Base-by-base conservation (phyloP, 1,140 invertebrate genomes). In the Oncopeltus fasciatus region DNA sequence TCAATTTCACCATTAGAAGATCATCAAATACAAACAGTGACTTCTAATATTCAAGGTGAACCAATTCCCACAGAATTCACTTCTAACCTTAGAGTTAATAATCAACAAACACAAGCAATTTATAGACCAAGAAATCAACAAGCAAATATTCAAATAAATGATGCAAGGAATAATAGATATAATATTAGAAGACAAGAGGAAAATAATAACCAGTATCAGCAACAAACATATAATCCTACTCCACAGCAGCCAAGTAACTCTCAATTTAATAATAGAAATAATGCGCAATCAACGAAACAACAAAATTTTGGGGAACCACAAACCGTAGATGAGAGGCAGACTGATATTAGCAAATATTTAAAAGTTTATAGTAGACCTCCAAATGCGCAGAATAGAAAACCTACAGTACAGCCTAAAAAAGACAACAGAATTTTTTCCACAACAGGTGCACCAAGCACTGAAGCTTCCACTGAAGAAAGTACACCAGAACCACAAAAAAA, bases 1-100 rank as follows among this genome's bases (percentile, higher is more conserved):
- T 66, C 67, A 20, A 63, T 68, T 16, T 56, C 67, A 12, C 58
- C 64, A 21, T 47, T 64, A 20, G 66, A 67, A 62, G 65, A 69
- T 16, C 65, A 66, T 49, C 60, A 66, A 57, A 27, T 66, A 27
- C 59, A 62, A 38, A 59, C 51, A 26, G 44, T n/a, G n/a, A 38
- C 31, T 5, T 38, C 31, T 38, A 38, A 38, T 38, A 8, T 38
- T 8, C 5, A 38, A 5, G 31, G 14, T 8, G 5, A 5, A 63
- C 8, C 18, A 63, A 49, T 20, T 56, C 14, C 57, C 61, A 46
- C 63, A 62, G 20, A 46, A 28, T 53, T 24, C 21, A 60, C 59
- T 46, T 16, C 26, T 33, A 57, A 26, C 27, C 16, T 5, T 12
- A 46, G 8, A 2, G 18, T 28, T 29, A 60, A 24, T 24, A 60